Base-by-base conservation (phyloP, 2,888 invertebrate species). In the Nesidiocoris tenuis region DNA sequence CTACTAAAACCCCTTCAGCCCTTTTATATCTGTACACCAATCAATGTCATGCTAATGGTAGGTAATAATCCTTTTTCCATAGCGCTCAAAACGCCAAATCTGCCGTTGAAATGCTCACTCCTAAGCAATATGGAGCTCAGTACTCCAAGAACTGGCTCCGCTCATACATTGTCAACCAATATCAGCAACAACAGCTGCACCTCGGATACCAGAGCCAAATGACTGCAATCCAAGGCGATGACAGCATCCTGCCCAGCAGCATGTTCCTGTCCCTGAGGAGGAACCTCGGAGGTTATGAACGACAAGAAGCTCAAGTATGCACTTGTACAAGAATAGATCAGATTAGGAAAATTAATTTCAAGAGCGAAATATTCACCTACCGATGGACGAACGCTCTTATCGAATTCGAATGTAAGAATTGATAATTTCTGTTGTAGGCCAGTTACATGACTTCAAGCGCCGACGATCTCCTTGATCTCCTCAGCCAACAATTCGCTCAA, bases 161-260 rank as follows among this genome's bases (percentile, higher is more conserved):
- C 18, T 75, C 78, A 65, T 81, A 80, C 79, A 75, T 79, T 66
- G 78, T 78, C 7, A 22, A 65, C 9, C 64, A 80, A 67, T 77
- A 85, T 2, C 83, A 83, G 19, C 25, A 65, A 16, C 64, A 80
- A 67, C 77, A 85, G 2, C 83, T 83, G 19, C 87, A 84, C 81
- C 77, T 86, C 2, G 84, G 84, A 19, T 85, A 86, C 80, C 82
- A 84, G 77, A 82, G 84, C 19, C 55, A 84, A 55, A 24, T 80
- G 3, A 82, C 85, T 7, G 84, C 84, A 77, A 86, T 88, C 77
- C 88, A 88, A 54, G 87, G 88, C 77, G 85, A 87, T 18, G 89
- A 90, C 81, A 85, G 84, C 78, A 79, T 85, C 16, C 80, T 86
- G 61, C 90, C 90, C 0, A 87, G 87, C 79, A 82, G 81, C 7